These are phyloP conservation scores for Dromiciops gliroides DNA, from an alignment of 2,113 vertebrate genomes.

Conservation along the genomic window DNA sequence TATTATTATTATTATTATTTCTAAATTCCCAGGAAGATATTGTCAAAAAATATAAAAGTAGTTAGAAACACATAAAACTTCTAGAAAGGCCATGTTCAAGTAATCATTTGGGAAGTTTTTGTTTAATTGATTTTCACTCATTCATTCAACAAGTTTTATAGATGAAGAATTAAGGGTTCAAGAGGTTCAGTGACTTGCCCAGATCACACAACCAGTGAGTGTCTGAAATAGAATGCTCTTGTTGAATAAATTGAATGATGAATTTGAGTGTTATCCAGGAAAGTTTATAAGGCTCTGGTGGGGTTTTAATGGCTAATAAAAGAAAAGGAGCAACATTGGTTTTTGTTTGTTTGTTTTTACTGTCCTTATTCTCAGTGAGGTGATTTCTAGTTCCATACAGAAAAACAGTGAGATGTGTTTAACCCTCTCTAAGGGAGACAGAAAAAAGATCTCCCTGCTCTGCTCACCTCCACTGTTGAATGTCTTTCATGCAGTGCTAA, in stretches of 20 bases:
- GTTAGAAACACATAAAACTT: background rate
- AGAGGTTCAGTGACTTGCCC: background rate
- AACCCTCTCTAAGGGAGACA: background rate
- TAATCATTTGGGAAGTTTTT: background rate
- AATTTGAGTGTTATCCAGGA: background rate
- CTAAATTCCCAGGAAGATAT: background rate
- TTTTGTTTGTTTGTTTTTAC: background rate
- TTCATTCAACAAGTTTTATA: background rate
- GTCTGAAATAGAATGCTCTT: background rate
- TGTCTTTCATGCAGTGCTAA: conserved; percentile 15
- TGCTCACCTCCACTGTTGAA: background rate
- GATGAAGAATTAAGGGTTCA: background rate
- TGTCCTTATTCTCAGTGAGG: background rate
- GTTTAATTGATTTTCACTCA: background rate
- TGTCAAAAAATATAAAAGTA: background rate
- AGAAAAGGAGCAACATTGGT: background rate
- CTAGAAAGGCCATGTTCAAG: background rate
- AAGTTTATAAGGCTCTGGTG: background rate
- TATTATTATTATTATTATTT: background rate
- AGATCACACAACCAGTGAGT: background rate
- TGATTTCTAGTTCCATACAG: background rate
- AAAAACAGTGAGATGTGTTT: background rate
- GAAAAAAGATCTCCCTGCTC: background rate
- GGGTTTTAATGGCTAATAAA: background rate
- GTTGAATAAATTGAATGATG: background rate